These are phyloP conservation scores for Theristicus caerulescens DNA, from an alignment of 2,113 vertebrate genomes.

Conservation along the genomic window DNA sequence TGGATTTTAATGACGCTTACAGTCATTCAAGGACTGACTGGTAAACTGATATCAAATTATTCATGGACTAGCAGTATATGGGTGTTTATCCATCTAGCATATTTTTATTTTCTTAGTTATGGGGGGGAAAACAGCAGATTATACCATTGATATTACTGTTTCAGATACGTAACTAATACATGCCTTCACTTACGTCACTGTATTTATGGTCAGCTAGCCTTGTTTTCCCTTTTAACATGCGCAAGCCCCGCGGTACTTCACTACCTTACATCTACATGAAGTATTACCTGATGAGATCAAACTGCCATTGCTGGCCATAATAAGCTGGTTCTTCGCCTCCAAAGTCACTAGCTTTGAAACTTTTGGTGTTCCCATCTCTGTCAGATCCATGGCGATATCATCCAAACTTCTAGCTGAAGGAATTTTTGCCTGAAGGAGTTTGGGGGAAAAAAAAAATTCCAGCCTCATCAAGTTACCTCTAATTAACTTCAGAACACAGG, in stretches of 20 bases:
- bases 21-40: neutral
- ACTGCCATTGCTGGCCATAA: slow-evolving; percentile 96
- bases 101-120: neutral
- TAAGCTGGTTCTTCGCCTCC: slow-evolving; percentile 88
- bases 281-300: slow-evolving; percentile 90
- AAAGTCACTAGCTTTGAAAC: slow-evolving; percentile 80
- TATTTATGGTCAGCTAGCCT: neutral
- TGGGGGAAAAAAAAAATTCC: neutral
- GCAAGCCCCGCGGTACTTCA: neutral
- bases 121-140: neutral
- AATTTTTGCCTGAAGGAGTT: slow-evolving; percentile 85
- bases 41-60: neutral
- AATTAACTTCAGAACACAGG: neutral
- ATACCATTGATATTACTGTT: neutral
- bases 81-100: neutral
- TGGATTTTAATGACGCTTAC: neutral
- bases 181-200: neutral
- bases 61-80: neutral
- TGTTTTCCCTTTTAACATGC: neutral
- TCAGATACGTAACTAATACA: neutral
- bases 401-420: slow-evolving; percentile 88
- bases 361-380: slow-evolving; percentile 81
- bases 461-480: neutral
- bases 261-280: neutral
- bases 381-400: slow-evolving; percentile 93